Evolutionary conservation across 30 jellyfish, hydroid and myxozoan species (phyloP), one percentile per base, ranked within the genome.

Genomic region (Turritopsis dohrnii): DNA sequence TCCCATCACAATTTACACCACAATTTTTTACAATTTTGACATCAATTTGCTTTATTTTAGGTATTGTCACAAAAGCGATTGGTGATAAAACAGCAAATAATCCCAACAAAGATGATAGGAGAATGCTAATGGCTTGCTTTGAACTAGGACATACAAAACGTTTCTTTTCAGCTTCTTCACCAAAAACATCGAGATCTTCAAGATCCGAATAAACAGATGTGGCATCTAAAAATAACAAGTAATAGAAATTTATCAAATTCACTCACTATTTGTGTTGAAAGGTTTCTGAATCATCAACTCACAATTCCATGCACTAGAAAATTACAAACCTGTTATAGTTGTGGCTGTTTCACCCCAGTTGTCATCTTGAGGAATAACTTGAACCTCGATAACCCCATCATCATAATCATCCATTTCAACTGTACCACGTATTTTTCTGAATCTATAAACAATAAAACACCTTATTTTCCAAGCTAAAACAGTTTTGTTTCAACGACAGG

Each of bases 261-360:
- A 18, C 73, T 60, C 21, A 60, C 0, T 18, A 18, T 60, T 21
- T 60, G 19, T 18, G 73, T 21, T 60, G 21, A 60, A 54, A 54
- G 18, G 72, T 54, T n/a, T 16, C 72, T 16, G 73, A 18, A 60
- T 72, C 21, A 18, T 72, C 24, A 25, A 72, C 24, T 18, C 18
- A 72, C 18, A 0, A 60, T 18, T 18, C 16, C 52, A 23, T 18
- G 28, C 5, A 75, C 28, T 18, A 8, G 52, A 18, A 3, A 26
- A 29, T 23, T 29, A 53, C 72, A 31, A 31, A 80, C 87, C 87
- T n/a, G 97, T 94, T 53, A 88, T 94, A 7, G 96, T 88, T 9
- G 96, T 92, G 16, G 97, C 97, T 21, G 99, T 94, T 79, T 94
- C 99, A 71, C 99, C 99, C 99, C 99, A 94, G 72, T 94, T 94